These are phyloP conservation scores for Eurois occulta DNA, from an alignment of 2,888 invertebrate genomes.

Conservation along the genomic window DNA sequence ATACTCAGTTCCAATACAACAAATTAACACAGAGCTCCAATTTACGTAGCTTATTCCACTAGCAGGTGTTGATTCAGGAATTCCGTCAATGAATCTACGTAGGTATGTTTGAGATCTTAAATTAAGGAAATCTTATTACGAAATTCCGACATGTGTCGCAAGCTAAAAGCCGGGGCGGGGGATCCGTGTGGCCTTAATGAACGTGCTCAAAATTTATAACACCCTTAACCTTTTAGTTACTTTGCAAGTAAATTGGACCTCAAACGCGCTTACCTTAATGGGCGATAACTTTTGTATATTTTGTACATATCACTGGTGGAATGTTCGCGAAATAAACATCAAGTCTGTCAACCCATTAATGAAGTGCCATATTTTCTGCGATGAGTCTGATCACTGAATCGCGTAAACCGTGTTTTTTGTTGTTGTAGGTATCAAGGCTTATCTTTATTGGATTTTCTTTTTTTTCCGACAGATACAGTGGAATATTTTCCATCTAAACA, in stretches of 20 bases:
- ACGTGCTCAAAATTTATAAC: conserved; percentile 89
- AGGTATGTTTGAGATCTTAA: conserved; percentile 80
- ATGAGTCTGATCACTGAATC: conserved; percentile 3
- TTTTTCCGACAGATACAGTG: neutral
- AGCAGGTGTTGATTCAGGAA: conserved; percentile 70
- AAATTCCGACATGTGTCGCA: conserved; percentile 89
- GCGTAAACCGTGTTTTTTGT: conserved; percentile 5
- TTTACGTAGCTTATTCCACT: conserved; percentile 58
- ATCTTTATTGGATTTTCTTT: neutral
- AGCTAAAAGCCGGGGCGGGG: conserved; percentile 83
- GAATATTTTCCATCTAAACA: neutral
- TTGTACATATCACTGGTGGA: conserved; percentile 27
- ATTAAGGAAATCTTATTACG: conserved; percentile 89
- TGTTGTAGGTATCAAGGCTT: neutral
- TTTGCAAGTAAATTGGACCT: conserved; percentile 80
- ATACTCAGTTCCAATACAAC: conserved; percentile 33
- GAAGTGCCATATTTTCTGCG: conserved; percentile 21
- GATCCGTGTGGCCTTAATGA: conserved; percentile 85
- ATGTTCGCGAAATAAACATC: neutral
- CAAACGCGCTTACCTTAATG: conserved; percentile 75
- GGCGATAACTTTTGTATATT: conserved; percentile 65
- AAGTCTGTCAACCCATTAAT: conserved; percentile 19
- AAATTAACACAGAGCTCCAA: conserved; percentile 49
- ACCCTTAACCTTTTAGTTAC: conserved; percentile 85
- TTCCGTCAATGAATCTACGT: conserved; percentile 66